Percentiles rank a stretch among this genome's conserved stretches.
Conservation (phyloP, 2,888 invertebrate species). For the Protula sp. region DNA sequence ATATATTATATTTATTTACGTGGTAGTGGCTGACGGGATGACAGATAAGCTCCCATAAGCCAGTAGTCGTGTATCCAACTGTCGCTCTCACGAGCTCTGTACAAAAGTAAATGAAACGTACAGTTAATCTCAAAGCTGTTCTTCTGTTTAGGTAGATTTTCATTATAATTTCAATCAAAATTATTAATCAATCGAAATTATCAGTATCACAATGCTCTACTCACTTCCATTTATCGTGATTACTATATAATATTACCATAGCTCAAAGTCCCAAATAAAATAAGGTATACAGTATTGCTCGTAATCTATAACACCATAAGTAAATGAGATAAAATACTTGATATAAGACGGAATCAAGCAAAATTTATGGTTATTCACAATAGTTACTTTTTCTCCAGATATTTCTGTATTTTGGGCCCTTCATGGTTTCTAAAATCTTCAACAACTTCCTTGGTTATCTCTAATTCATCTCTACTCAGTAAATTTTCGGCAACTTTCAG, state of each 20-base stretch:
- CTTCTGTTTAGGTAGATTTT: too few relatives aligned
- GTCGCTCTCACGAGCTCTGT: not conserved
- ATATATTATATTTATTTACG: not conserved
- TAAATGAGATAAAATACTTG: not conserved
- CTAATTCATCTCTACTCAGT: slow-evolving; percentile 39
- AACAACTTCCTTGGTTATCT: slow-evolving; percentile 33
- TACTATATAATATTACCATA: too few relatives aligned
- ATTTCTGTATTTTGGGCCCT: slow-evolving; percentile 33
- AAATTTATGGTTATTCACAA: not conserved
- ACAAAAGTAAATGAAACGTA: not conserved
- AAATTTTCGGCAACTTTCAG: slow-evolving; percentile 37
- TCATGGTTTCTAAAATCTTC: slow-evolving; percentile 35
- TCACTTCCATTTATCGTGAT: too few relatives aligned
- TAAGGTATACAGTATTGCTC: too few relatives aligned
- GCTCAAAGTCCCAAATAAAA: too few relatives aligned
- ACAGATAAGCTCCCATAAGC: not conserved
- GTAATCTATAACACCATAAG: not conserved
- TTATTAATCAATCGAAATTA: too few relatives aligned
- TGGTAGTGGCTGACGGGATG: not conserved
- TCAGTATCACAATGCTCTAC: too few relatives aligned
- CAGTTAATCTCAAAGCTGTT: too few relatives aligned
- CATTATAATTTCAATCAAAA: too few relatives aligned
- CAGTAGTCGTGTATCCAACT: not conserved
- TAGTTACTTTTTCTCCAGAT: slow-evolving; percentile 32
- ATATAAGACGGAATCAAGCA: not conserved